Percentiles rank a stretch among this genome's conserved stretches.
Conservation (phyloP, 2,797 vertebrate species). For the Cossypha polioptera region DNA sequence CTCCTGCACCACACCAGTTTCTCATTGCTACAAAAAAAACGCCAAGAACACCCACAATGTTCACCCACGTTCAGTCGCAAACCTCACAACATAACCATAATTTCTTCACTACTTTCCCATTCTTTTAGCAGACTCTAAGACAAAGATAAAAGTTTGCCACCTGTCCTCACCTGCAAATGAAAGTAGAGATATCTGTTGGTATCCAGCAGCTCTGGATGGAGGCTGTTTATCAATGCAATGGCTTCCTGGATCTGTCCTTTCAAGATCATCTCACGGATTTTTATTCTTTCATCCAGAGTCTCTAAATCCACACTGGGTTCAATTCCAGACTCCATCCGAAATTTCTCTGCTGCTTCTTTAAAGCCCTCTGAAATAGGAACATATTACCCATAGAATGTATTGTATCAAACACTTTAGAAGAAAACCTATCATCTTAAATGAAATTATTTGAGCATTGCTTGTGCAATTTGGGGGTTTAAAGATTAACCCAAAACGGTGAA, state of each 20-base stretch:
- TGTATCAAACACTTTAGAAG: background rate
- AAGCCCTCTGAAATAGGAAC: slow-evolving; percentile 87
- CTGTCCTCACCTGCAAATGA: slow-evolving; percentile 87
- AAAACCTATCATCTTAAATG: background rate
- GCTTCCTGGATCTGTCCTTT: slow-evolving; percentile 98
- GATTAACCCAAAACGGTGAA: background rate
- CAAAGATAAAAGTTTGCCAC: background rate
- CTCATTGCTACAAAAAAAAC: background rate
- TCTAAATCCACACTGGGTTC: slow-evolving; percentile 96
- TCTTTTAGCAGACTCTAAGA: background rate
- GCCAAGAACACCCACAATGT: background rate
- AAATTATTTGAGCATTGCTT: background rate
- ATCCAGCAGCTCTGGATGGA: slow-evolving; percentile 94
- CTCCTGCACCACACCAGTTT: background rate
- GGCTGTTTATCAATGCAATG: slow-evolving; percentile 93
- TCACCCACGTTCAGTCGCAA: background rate
- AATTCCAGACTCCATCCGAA: slow-evolving; percentile 97
- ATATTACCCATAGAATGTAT: background rate
- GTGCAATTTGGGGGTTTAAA: background rate
- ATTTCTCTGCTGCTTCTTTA: slow-evolving; percentile 98
- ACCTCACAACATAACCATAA: rapidly evolving
- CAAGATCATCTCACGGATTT: slow-evolving; percentile 96
- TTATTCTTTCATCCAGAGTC: slow-evolving; percentile 96
- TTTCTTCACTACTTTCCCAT: background rate
- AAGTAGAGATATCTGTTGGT: slow-evolving; percentile 98